Conservation (phyloP, 1,140 invertebrate genomes). For the Eriocheir sinensis region DNA sequence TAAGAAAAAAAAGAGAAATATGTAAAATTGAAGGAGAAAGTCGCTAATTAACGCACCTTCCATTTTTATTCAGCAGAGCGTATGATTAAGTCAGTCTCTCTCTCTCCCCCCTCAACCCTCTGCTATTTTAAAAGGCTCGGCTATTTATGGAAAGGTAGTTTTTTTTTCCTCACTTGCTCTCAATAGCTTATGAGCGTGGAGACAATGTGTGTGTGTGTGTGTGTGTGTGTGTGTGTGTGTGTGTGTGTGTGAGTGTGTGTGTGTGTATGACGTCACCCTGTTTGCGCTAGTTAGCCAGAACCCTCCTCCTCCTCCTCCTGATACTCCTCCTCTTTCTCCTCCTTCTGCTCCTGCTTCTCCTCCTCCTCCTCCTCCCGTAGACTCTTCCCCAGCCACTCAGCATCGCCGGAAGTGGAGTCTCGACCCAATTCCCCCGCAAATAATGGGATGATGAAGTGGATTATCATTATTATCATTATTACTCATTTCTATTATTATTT, state of each 20-base stretch:
- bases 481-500: too few relatives aligned
- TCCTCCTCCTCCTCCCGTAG: neutral
- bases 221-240: conserved; percentile 21
- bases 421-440: neutral
- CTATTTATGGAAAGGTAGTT: neutral
- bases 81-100: neutral
- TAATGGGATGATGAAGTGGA: neutral
- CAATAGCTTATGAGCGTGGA: neutral
- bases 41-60: neutral
- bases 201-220: neutral
- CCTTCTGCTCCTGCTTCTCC: too few relatives aligned
- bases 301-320: neutral
- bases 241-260: conserved; percentile 10
- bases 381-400: neutral
- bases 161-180: neutral
- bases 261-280: neutral
- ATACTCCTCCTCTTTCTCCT: too few relatives aligned
- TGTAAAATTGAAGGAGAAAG: neutral
- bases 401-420: neutral
- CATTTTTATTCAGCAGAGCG: neutral
- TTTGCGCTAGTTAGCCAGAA: neutral
- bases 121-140: neutral
- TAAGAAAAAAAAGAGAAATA: neutral
- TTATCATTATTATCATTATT: neutral
- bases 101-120: neutral